Conservation (phyloP, 2,113 vertebrate species). For the Hydrolagus affinis region DNA sequence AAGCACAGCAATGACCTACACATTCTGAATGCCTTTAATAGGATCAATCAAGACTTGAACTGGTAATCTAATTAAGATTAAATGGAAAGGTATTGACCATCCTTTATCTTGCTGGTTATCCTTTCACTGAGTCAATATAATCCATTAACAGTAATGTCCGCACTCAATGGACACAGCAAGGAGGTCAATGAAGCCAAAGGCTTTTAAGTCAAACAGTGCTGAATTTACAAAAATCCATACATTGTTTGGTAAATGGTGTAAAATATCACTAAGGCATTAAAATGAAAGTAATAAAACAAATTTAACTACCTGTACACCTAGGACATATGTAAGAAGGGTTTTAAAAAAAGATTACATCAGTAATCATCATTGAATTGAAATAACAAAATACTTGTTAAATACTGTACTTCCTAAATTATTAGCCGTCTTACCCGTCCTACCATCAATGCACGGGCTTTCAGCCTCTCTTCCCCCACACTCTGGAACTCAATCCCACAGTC, state of each 20-base stretch:
- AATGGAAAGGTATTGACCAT: constrained; percentile 2
- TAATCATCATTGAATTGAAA: too few relatives aligned
- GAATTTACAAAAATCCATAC: neutral
- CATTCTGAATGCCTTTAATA: neutral
- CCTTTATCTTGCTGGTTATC: neutral
- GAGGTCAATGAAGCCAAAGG: neutral
- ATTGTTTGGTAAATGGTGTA: constrained; percentile 14
- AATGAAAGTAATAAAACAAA: neutral
- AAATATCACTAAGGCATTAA: neutral
- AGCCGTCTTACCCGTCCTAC: too few relatives aligned
- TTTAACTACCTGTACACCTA: neutral
- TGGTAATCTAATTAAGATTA: constrained; percentile 26
- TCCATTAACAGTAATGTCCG: neutral
- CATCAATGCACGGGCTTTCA: too few relatives aligned
- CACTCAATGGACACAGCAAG: neutral
- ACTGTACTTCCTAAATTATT: too few relatives aligned
- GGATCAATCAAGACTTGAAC: constrained; percentile 10
- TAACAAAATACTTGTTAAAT: too few relatives aligned
- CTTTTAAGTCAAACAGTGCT: neutral
- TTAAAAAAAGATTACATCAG: too few relatives aligned
- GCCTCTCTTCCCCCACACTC: too few relatives aligned
- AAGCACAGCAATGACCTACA: neutral
- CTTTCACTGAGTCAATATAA: neutral
- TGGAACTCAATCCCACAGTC: too few relatives aligned
- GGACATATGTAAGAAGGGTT: neutral